phyloP scores from a whole-genome alignment of 2,113 vertebrate species.

The Polyodon spathula region DNA sequence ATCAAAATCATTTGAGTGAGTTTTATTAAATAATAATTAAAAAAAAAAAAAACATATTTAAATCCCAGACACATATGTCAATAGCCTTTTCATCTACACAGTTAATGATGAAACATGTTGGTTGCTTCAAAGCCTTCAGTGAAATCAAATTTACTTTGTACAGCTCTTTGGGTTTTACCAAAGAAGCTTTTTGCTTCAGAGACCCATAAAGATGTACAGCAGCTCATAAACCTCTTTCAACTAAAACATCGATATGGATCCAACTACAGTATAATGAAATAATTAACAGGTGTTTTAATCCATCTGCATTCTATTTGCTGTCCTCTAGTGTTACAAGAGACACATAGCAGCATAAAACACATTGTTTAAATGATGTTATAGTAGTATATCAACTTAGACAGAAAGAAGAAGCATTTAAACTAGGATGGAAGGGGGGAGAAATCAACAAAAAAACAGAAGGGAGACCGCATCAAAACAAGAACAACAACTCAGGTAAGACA shows the following conservation, averaged over 20 bases:
- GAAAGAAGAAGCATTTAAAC: no score
- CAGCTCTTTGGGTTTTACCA: conserved; percentile 7
- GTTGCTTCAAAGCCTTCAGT: conserved; percentile 3
- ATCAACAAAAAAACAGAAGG: no score
- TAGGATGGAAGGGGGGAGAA: no score
- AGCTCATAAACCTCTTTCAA: not conserved
- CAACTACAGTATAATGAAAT: not conserved
- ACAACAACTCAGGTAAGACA: no score
- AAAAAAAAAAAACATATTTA: not conserved
- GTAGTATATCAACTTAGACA: no score
- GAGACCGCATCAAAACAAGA: no score
- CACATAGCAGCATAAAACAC: conserved; percentile 31
- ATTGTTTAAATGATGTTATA: conserved; percentile 5
- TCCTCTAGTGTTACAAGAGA: conserved; percentile 43
- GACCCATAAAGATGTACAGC: not conserved
- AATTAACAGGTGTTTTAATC: conserved; percentile 7
- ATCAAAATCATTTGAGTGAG: conserved; percentile 4
- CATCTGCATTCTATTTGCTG: conserved; percentile 27
- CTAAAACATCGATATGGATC: not conserved
- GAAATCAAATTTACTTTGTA: conserved; percentile 7
- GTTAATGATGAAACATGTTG: conserved; percentile 10
- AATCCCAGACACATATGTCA: conserved; percentile 6
- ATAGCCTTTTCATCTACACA: conserved; percentile 11
- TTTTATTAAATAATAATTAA: conserved; percentile 9
- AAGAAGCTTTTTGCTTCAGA: conserved; percentile 8